phyloP scores from a whole-genome alignment of 2,888 invertebrate genomes.

The Drosophila kokeensis region DNA sequence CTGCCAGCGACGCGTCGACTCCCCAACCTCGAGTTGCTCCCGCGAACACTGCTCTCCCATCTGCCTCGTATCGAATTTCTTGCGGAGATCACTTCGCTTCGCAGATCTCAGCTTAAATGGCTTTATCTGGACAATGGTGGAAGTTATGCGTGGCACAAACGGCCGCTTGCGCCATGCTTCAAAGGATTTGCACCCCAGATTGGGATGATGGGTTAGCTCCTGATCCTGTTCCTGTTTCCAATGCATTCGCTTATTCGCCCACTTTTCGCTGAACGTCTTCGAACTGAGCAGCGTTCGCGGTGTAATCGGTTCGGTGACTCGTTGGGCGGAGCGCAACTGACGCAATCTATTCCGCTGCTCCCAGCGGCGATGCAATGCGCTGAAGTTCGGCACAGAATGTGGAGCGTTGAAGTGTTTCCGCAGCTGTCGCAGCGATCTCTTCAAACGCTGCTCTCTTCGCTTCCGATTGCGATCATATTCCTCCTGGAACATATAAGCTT shows the following conservation, averaged over 20 bases:
- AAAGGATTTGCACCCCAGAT: background rate
- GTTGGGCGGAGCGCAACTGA: slow-evolving; percentile 11
- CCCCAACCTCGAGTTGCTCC: background rate
- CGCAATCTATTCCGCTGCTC: slow-evolving; percentile 22
- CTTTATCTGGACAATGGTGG: slow-evolving; percentile 29
- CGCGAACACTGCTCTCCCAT: slow-evolving; percentile 19
- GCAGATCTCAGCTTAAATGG: slow-evolving; percentile 51
- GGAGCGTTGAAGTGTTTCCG: slow-evolving; percentile 32
- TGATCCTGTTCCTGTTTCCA: background rate
- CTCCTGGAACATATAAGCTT: slow-evolving; percentile 16
- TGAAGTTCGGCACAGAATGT: slow-evolving; percentile 56
- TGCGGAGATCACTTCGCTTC: slow-evolving; percentile 44
- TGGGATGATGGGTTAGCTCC: background rate
- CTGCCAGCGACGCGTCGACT: slow-evolving; percentile 15
- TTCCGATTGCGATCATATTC: slow-evolving; percentile 34
- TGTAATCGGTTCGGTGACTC: slow-evolving; percentile 47
- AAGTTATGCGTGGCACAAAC: slow-evolving; percentile 50
- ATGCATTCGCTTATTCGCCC: background rate
- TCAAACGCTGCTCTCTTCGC: background rate
- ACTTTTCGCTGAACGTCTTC: slow-evolving; percentile 27
- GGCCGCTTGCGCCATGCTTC: slow-evolving; percentile 45
- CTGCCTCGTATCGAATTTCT: slow-evolving; percentile 36
- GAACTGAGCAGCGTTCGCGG: slow-evolving; percentile 51
- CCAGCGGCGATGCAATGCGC: slow-evolving; percentile 35
- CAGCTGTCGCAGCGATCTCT: background rate